Base-by-base conservation (phyloP, 2,113 vertebrate genomes). In the Acrocephalus kingi region DNA sequence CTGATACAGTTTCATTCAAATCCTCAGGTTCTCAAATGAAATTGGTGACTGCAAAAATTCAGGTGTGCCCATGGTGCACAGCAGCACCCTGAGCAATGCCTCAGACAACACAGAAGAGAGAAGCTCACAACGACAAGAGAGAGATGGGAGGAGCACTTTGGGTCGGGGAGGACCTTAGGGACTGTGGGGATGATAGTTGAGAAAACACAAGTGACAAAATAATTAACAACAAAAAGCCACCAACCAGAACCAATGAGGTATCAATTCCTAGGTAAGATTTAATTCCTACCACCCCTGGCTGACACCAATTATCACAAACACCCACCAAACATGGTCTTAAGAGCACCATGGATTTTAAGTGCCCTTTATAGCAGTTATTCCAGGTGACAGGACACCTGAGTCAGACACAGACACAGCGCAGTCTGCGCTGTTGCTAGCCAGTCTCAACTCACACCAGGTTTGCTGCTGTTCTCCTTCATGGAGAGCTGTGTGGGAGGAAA, bases 381-480 rank as follows among this genome's bases (percentile, higher is more conserved):
- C 4, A 78, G 35, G 51, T 25, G 37, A 55, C 21, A 35, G 28
- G 17, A 45, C 55, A 67, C 5, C 64, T 30, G 4, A 1, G 33
- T 16, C 0, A 0, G 28, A 49, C 59, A 49, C 28, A 71, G 37
- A 33, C 39, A 27, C 9, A 21, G 33, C 0, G 0, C 39, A 37
- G 48, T 2, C 80, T 63, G 58, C 73, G 20, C 19, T 17, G 61
- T 35, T 64, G 74, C 30, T 51, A 91, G 30, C 43, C 69, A 61
- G 43, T 2, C 61, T 48, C 64, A 35, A 18, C 41, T 86, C 63
- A 25, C 33, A 67, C 6, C n/a, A 55, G 21, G 33, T 86, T 83
- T 89, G 52, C 63, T 88, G 45, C 58, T 68, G 45, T 8, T 91
- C 45, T 84, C 71, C 66, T 25, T 55, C 31, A 18, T 0, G 15